phyloP scores from a whole-genome alignment of 1,140 invertebrate species.

The Calliopsis andreniformis region DNA sequence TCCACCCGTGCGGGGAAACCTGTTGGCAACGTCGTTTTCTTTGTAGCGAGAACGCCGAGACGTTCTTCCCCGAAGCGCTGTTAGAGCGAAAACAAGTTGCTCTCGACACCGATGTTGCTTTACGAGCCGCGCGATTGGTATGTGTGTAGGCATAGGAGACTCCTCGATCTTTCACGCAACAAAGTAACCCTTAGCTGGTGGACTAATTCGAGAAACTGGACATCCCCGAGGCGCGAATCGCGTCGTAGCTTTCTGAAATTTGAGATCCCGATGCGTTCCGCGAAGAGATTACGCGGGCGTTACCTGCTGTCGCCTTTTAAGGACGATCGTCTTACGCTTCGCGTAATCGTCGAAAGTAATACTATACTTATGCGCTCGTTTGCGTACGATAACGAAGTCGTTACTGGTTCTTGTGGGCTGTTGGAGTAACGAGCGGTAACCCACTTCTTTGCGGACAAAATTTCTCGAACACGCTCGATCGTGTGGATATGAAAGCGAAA shows the following conservation, averaged over 20 bases:
- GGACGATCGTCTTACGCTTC: slow-evolving; percentile 57
- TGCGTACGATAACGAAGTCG: slow-evolving; percentile 28
- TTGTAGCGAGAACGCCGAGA: slow-evolving; percentile 19
- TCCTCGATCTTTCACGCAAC: slow-evolving; percentile 9
- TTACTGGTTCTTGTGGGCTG: slow-evolving; percentile 20
- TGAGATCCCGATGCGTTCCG: slow-evolving; percentile 35
- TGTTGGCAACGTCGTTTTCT: slow-evolving; percentile 34
- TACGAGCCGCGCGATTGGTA: slow-evolving; percentile 51
- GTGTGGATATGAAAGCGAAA: slow-evolving; percentile 11
- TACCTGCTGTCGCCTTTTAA: slow-evolving; percentile 48
- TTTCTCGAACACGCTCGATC: neutral
- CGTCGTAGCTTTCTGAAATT: slow-evolving; percentile 50
- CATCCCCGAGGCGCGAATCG: slow-evolving; percentile 6
- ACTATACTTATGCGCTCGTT: slow-evolving; percentile 35
- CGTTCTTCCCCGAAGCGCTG: slow-evolving; percentile 49
- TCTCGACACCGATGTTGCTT: slow-evolving; percentile 44
- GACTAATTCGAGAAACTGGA: neutral
- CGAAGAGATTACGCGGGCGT: slow-evolving; percentile 48
- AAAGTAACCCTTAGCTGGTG: too few relatives aligned
- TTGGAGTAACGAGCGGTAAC: neutral
- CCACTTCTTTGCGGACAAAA: neutral
- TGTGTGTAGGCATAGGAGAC: slow-evolving; percentile 2
- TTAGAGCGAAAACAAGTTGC: slow-evolving; percentile 55
- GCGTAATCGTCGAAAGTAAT: slow-evolving; percentile 62
- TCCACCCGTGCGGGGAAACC: slow-evolving; percentile 32